Percentiles rank a stretch among this genome's conserved stretches.
These are phyloP conservation scores for Simalia tracyae DNA, from an alignment of 2,797 vertebrate genomes.

Conservation along the genomic window DNA sequence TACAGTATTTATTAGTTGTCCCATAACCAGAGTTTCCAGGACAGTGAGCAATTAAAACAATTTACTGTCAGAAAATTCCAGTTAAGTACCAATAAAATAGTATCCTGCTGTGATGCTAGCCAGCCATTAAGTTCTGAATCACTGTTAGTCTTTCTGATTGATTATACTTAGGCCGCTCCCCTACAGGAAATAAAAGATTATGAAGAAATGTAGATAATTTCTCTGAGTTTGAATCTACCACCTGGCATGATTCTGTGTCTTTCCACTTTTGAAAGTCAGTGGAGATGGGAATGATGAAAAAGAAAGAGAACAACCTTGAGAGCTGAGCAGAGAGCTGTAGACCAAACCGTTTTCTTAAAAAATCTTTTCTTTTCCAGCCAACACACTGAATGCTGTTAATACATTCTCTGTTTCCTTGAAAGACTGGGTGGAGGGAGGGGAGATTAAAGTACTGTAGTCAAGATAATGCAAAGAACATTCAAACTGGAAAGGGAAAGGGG, in stretches of 20 bases:
- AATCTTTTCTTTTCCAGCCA: constrained; percentile 28
- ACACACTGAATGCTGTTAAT: constrained; percentile 47
- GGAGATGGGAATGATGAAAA: background rate
- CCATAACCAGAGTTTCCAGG: background rate
- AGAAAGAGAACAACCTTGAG: background rate
- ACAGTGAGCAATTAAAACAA: background rate
- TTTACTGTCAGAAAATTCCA: background rate
- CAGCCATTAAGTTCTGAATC: constrained; percentile 21
- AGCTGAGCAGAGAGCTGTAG: constrained; percentile 20
- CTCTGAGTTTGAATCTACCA: constrained; percentile 55
- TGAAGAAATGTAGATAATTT: constrained; percentile 37
- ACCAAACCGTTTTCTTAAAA: constrained; percentile 27
- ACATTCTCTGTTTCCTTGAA: constrained; percentile 59
- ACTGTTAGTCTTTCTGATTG: constrained; percentile 44
- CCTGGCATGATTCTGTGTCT: constrained; percentile 40
- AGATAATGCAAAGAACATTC: constrained; percentile 77
- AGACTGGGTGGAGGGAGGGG: constrained; percentile 36
- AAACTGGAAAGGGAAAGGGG: constrained; percentile 71
- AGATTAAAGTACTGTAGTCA: constrained; percentile 76
- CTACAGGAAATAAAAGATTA: constrained; percentile 62
- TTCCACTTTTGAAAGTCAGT: constrained; percentile 43
- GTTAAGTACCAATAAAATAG: constrained; percentile 2
- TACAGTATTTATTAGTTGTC: background rate
- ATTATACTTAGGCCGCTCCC: constrained; percentile 56
- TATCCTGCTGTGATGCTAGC: constrained; percentile 16